phyloP scores from a whole-genome alignment of 2,888 invertebrate species.

The Ecliptopera silaceata region DNA sequence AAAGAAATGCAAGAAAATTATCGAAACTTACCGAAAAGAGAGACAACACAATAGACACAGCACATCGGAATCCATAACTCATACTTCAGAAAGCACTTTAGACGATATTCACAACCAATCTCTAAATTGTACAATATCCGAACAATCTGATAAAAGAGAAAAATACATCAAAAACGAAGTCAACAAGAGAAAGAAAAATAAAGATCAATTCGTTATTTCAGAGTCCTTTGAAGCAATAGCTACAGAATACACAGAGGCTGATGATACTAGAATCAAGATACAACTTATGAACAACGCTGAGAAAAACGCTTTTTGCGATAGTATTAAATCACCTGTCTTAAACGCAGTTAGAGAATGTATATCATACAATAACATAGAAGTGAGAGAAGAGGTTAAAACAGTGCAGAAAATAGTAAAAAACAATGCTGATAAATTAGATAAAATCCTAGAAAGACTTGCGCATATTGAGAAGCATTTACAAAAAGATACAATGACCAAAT shows the following conservation, averaged over 20 bases:
- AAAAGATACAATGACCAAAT: slow-evolving; percentile 7
- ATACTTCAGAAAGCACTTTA: slow-evolving; percentile 58
- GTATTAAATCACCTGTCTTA: slow-evolving; percentile 62
- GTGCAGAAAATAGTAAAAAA: slow-evolving; percentile 51
- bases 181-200: slow-evolving; percentile 38
- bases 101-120: slow-evolving; percentile 69
- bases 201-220: slow-evolving; percentile 51
- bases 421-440: slow-evolving; percentile 58
- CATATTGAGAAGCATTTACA: slow-evolving; percentile 58
- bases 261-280: slow-evolving; percentile 65
- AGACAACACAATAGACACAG: slow-evolving; percentile 45
- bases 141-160: slow-evolving; percentile 53
- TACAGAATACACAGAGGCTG: slow-evolving; percentile 48
- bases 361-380: slow-evolving; percentile 42
- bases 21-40: slow-evolving; percentile 49
- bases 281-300: slow-evolving; percentile 71
- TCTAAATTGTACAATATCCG: slow-evolving; percentile 62
- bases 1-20: slow-evolving; percentile 46
- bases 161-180: slow-evolving; percentile 50
- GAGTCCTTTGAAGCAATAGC: slow-evolving; percentile 70
- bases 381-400: slow-evolving; percentile 45
- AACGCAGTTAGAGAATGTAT: slow-evolving; percentile 63
- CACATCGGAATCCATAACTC: slow-evolving; percentile 52
- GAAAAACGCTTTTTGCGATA: slow-evolving; percentile 60
- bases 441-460: slow-evolving; percentile 56